These are phyloP conservation scores for Scaptomyza parva DNA, from an alignment of 2,888 invertebrate species.

Conservation along the genomic window DNA sequence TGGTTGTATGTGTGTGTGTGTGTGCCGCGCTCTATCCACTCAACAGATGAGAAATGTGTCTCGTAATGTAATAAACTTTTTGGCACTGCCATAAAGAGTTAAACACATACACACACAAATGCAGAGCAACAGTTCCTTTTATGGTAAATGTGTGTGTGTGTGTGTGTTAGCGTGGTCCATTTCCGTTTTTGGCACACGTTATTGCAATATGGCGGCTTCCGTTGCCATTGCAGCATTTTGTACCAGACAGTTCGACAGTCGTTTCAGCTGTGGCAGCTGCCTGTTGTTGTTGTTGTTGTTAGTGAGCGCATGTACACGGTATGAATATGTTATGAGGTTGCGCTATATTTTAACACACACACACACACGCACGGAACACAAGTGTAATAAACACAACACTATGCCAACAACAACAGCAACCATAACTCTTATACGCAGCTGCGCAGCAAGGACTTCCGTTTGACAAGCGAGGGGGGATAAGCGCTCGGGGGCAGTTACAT, in stretches of 20 bases:
- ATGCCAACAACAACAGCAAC: conserved; percentile 33
- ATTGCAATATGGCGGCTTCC: conserved; percentile 80
- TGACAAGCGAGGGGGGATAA: background rate
- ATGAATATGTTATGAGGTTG: conserved; percentile 75
- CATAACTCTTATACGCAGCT: conserved; percentile 64
- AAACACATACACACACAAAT: conserved; percentile 4
- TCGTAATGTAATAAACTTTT: conserved; percentile 69
- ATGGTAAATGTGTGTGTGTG: background rate
- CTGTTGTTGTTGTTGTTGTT: conserved; percentile 37
- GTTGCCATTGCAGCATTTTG: conserved; percentile 55
- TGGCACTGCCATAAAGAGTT: conserved; percentile 67
- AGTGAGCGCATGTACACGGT: conserved; percentile 61
- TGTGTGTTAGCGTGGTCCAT: conserved; percentile 40
- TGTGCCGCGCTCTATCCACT: conserved; percentile 21
- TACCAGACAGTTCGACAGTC: conserved; percentile 60
- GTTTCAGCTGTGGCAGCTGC: conserved; percentile 14
- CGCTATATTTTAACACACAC: conserved; percentile 50
- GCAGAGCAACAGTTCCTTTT: conserved; percentile 61
- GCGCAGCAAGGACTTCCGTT: conserved; percentile 74
- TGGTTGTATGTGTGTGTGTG: conserved; percentile 5
- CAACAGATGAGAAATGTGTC: conserved; percentile 53
- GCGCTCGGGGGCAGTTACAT: background rate
- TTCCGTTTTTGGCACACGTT: conserved; percentile 72
- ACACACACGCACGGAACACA: background rate
- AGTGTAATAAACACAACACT: conserved; percentile 53